phyloP scores from a whole-genome alignment of 2,797 vertebrate genomes.

The Crypturellus tataupa region DNA sequence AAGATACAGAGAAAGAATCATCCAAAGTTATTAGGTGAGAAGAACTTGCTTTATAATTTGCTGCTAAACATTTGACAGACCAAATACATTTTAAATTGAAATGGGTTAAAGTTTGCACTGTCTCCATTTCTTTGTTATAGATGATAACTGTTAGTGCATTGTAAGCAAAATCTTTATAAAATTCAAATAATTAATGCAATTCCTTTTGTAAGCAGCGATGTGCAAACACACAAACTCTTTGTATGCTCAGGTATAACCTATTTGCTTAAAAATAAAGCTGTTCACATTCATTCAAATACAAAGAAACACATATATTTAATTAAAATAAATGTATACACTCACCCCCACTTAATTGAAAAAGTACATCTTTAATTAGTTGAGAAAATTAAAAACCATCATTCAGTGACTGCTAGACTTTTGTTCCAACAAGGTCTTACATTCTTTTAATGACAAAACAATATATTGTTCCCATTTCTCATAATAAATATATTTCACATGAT shows the following conservation, averaged over 20 bases:
- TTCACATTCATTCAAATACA: background rate
- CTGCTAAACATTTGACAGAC: conserved; percentile 40
- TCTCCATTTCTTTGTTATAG: background rate
- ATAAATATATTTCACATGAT: background rate
- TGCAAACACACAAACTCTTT: background rate
- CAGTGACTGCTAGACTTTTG: conserved; percentile 8
- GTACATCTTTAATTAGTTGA: conserved; percentile 8
- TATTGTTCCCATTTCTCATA: background rate
- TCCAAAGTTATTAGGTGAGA: conserved; percentile 72
- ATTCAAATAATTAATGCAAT: background rate
- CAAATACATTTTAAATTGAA: conserved; percentile 4
- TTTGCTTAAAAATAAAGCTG: background rate
- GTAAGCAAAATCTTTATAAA: background rate
- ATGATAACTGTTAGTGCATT: background rate
- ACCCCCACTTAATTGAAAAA: conserved; percentile 12
- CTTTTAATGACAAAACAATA: conserved; percentile 1
- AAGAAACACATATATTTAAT: conserved; percentile 8
- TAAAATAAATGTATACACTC: background rate
- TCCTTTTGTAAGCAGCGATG: background rate
- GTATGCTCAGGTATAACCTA: background rate
- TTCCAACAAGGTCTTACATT: background rate
- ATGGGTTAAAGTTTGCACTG: background rate
- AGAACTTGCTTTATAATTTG: conserved; percentile 73
- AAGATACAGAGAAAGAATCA: conserved; percentile 79
- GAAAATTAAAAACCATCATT: conserved; percentile 41